Base-by-base conservation (phyloP, 2,888 invertebrate genomes). In the Mellilla xanthometata region DNA sequence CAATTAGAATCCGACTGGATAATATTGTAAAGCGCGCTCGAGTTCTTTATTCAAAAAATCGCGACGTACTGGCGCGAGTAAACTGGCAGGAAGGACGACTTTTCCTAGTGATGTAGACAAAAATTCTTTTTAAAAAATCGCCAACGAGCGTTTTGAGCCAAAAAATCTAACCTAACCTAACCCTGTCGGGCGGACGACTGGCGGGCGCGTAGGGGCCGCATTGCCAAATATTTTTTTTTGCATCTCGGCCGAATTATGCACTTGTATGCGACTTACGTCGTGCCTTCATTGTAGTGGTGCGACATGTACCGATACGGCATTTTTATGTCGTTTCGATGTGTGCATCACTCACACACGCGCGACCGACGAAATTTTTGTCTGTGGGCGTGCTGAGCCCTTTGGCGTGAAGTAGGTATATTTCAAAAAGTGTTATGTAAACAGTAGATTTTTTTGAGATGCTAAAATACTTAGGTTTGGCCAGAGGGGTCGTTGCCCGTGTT, bases 151-250 rank as follows among this genome's bases (percentile, higher is more conserved):
- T 85, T 89, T 86, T 86, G 83, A 86, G 87, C 85, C 88, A 86
- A 89, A 88, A 87, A 87, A 88, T 89, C 89, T 89, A 89, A 89
- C 89, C 89, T 88, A 89, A 88, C 88, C 89, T 89, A 89, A 89
- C 85, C 87, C 88, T 75, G 85, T 79, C 88, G 87, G 79, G 84
- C 89, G 87, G 86, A 81, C 89, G 87, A 89, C 89, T 89, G 89
- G 80, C 88, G 79, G 85, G 73, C 86, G 87, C 78, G 86, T 85
- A 88, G 89, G 89, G 88, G 86, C 89, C 88, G 87, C 84, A 87
- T 89, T 89, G 89, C 89, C 89, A 89, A 89, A 89, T 88, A 88
- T 88, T 89, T 89, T 89, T 81, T 89, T 89, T 89, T 89, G 89
- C 88, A 89, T 89, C 89, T 89, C 89, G 85, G 82, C 89, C 89